phyloP scores from a whole-genome alignment of 1,140 invertebrate genomes.

The Drosophila teissieri region DNA sequence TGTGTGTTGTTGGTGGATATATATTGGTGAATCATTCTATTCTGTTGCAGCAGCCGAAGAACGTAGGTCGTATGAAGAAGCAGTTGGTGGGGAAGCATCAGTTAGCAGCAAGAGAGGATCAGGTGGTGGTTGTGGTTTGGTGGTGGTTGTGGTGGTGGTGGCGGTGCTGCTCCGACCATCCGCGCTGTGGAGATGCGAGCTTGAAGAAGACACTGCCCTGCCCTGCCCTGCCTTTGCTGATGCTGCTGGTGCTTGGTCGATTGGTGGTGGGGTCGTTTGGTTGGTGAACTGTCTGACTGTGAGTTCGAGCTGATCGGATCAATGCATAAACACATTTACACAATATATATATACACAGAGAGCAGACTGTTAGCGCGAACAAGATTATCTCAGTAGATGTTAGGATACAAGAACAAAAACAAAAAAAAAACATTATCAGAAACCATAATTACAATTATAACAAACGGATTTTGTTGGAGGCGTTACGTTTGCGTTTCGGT shows the following conservation, averaged over 20 bases:
- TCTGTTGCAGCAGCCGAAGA: constrained; percentile 48
- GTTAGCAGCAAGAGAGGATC: constrained; percentile 45
- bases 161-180: constrained; percentile 28
- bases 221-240: constrained; percentile 18
- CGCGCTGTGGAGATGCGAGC: constrained; percentile 20
- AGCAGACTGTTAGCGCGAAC: constrained; percentile 47
- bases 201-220: constrained; percentile 33
- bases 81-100: constrained; percentile 53
- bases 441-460: constrained; percentile 41
- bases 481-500: constrained; percentile 7
- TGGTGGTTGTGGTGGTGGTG: constrained; percentile 23
- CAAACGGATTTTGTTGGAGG: constrained; percentile 32
- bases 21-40: constrained; percentile 35
- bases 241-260: constrained; percentile 44
- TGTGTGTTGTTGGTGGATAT: constrained; percentile 41
- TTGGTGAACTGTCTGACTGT: constrained; percentile 24
- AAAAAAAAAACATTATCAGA: constrained; percentile 34
- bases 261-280: constrained; percentile 27
- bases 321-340: constrained; percentile 25
- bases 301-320: constrained; percentile 16
- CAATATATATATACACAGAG: constrained; percentile 18
- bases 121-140: constrained; percentile 39
- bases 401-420: constrained; percentile 29
- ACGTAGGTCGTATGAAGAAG: constrained; percentile 55
- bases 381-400: constrained; percentile 41